A percentile compares a stretch with the other conserved stretches of the same genome.
Evolutionary conservation across 2,888 invertebrate species (phyloP).

Genomic region (Drosophila subsilvestris): DNA sequence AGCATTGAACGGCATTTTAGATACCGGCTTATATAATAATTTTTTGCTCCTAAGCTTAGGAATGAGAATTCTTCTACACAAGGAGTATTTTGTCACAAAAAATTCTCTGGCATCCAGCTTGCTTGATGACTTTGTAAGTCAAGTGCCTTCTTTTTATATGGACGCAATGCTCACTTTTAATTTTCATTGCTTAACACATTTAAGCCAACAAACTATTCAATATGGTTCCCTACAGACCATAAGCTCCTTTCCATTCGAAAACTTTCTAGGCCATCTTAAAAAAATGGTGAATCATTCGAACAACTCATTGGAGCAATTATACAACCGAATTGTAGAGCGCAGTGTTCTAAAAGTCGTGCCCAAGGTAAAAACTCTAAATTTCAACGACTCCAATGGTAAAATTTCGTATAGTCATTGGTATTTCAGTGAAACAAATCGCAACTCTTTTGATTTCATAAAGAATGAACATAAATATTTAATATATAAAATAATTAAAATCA

Average conservation of each 20-base stretch:
- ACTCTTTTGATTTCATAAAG: too few relatives aligned
- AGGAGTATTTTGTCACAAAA: slow-evolving; percentile 18
- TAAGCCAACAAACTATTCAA: neutral
- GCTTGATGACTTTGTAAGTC: slow-evolving; percentile 16
- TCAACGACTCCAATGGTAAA: slow-evolving; percentile 1
- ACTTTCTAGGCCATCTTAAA: neutral
- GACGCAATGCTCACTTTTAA: slow-evolving; percentile 3
- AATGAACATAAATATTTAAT: too few relatives aligned
- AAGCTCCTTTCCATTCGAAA: slow-evolving; percentile 1
- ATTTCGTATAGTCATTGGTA: neutral
- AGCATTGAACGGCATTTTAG: neutral
- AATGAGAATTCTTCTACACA: slow-evolving; percentile 17
- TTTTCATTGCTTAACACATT: neutral
- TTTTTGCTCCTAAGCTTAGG: slow-evolving; percentile 17
- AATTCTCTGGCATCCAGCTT: slow-evolving; percentile 12
- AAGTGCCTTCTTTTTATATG: slow-evolving; percentile 9
- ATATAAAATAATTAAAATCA: too few relatives aligned
- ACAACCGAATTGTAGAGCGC: neutral
- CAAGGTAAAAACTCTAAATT: neutral
- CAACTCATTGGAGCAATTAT: neutral
- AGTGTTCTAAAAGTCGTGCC: neutral
- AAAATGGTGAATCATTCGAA: neutral
- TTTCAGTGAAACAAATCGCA: neutral
- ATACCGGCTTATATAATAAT: slow-evolving; percentile 1
- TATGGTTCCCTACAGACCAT: slow-evolving; percentile 3